Evolutionary conservation across 2,888 invertebrate species (phyloP), one percentile per base, ranked within the genome.

Genomic region (Tryphoninae sp.): DNA sequence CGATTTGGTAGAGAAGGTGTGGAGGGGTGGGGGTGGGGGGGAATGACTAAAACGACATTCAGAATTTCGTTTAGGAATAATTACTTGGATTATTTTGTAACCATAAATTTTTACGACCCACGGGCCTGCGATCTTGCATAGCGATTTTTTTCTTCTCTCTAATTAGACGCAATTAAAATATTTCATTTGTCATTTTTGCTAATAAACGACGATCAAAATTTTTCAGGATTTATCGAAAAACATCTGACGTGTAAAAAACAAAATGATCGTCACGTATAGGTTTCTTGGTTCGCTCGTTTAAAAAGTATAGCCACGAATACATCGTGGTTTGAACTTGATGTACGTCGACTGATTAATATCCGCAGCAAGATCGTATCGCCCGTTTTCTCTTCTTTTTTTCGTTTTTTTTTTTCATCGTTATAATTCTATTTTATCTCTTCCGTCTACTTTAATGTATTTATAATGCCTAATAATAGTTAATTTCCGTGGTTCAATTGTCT

Each of bases 1-100:
- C 16, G 42, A 40, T 55, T 22, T 23, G 49, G 71, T 19, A 11
- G 3, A 16, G 26, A 6, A 1, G 33, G 33, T 6, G 33, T 1
- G 33, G 33, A 6, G 33, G 33, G 33, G 7, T 4, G 33, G 33
- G 33, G 33, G 7, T 4, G 33, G 4, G 33, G 33, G 33, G 33
- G 33, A 4, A 53, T 53, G 67, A 76, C 67, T 79, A 75, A 79
- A 82, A 82, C 82, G 82, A 82, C 82, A 82, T 82, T 82, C 62
- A 82, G 78, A 82, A 82, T 82, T 82, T 79, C 76, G 65, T 82
- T 82, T 82, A 82, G 82, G 82, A 82, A 82, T 82, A 80, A 76
- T 79, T 81, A 81, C 78, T 81, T 82, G 75, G 79, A 82, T 82
- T 82, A 82, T 73, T 82, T 72, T 68, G 67, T 79, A 82, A 76